Evolutionary conservation across 2,797 vertebrate species (phyloP), one percentile per base, ranked within the genome.

Genomic region (Phrynocephalus forsythii): DNA sequence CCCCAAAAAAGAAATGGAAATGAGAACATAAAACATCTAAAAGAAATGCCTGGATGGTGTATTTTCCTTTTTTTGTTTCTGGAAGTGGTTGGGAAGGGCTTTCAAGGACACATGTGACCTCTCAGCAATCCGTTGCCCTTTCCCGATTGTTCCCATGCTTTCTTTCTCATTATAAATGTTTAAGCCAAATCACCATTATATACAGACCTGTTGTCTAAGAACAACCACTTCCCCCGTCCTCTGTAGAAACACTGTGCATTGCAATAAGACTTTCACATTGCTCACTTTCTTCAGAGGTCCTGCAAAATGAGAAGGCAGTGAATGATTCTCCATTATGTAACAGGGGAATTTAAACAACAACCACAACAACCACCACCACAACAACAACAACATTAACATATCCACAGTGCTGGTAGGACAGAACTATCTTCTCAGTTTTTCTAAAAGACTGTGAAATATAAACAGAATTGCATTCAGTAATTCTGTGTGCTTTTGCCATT

Each of bases 191-290:
- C 10, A 82, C 9, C 75, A 78, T 76, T 67, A 79, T 89, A 38
- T 56, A 56, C 9, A 13, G 52, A 93, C 91, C 91, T 94, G 63
- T 76, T 92, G 73, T 92, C 96, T 97, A 98, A 3, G 96, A 97
- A 92, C 96, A 97, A 95, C 97, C 97, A 93, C 93, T 95, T 11
- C 95, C 91, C 91, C 95, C 97, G 86, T 98, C 96, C 28, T 95
- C 96, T 86, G 97, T 97, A 92, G 97, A 97, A 93, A 98, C 95
- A 16, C 93, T 94, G 68, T 99, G 98, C 90, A 99, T 96, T 89
- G 98, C 97, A 93, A 99, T 99, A 71, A 99, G 98, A 95, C 98
- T 99, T 95, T 99, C 98, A 88, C 98, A 97, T 94, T 98, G 98
- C 86, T 99, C 99, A 1, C 92, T 97, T 96, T 99, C 98, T 87